Evolutionary conservation across 1,140 invertebrate genomes (phyloP), one percentile per base, ranked within the genome.

Genomic region (Conus ventricosus): DNA sequence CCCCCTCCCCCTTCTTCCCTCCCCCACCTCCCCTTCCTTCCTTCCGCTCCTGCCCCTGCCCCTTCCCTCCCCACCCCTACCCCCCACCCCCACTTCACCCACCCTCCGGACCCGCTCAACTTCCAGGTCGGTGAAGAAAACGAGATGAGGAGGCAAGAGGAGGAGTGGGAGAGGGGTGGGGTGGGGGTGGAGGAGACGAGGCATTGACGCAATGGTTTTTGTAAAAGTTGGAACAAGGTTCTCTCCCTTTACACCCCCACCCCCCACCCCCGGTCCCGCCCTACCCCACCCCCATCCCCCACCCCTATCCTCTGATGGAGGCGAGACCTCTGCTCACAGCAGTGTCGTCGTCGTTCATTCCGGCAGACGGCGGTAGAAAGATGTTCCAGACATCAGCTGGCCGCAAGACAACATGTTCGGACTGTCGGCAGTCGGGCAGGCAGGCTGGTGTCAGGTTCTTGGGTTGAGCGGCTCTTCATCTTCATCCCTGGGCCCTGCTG

Each of bases 141-240:
- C 13, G 67, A 54, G 39, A 23, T 5, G 51, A 23, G 11, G 51
- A 54, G 80, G 20, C 51, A 20, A 15, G 17, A 10, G 27, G 25
- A 81, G 80, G 54, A 51, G 13, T 5, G 17, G 53, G 54, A 51
- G 80, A n/a, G 80, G 51, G 80, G 10, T 27, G 39, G 7, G n/a
- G 2, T 27, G 25, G 76, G 51, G 76, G 23, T 10, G 39, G 80
- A 51, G 27, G 53, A 54, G 53, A 25, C 39, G 80, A 54, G 39
- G 27, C 80, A 54, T 81, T 81, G 80, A 81, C 51, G 80, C 23
- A 81, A 81, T 54, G 39, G 5, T 81, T 71, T 71, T 71, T 71
- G 67, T 60, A 71, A 20, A 63, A 71, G 67, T 71, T 71, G 20
- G 23, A 71, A 71, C 67, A 71, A 71, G 15, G 39, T 17, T 81